phyloP scores from a whole-genome alignment of 2,888 invertebrate genomes.

The Xestia c-nigrum region DNA sequence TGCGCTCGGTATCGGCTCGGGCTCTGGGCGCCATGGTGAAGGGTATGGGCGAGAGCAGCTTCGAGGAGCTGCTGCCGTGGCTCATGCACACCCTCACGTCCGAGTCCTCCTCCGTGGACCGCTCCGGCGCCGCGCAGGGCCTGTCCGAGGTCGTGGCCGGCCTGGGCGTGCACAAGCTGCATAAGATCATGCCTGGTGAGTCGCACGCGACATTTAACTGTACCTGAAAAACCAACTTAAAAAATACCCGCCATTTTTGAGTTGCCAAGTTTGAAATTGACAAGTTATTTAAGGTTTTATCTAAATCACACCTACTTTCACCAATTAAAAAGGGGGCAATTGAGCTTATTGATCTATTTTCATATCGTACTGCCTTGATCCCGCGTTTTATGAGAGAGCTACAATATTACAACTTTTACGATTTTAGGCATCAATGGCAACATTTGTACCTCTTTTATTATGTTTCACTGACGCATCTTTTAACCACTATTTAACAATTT shows the following conservation, averaged over 20 bases:
- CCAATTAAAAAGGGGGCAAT: too few relatives aligned
- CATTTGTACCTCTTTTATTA: too few relatives aligned
- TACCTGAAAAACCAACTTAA: neutral
- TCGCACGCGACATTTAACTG: neutral
- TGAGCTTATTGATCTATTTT: too few relatives aligned
- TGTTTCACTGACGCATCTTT: neutral
- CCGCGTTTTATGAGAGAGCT: too few relatives aligned
- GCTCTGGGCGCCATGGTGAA: constrained; percentile 99
- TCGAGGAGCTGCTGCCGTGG: constrained; percentile 99
- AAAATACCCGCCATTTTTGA: too few relatives aligned
- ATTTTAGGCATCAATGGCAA: too few relatives aligned
- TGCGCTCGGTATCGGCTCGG: constrained; percentile 98
- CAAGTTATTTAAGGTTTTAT: too few relatives aligned
- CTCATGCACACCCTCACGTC: constrained; percentile 99
- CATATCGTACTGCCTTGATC: too few relatives aligned
- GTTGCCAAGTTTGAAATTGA: too few relatives aligned
- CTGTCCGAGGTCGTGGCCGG: constrained; percentile 99
- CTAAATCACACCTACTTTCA: too few relatives aligned
- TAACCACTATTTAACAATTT: neutral
- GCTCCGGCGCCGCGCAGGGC: constrained; percentile 98
- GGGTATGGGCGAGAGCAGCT: constrained; percentile 98
- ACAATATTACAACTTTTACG: too few relatives aligned
- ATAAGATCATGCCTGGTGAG: constrained; percentile 97
- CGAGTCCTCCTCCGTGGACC: constrained; percentile 98
- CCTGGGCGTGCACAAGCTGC: constrained; percentile 97